Evolutionary conservation across 2,113 vertebrate species (phyloP).

Genomic region (Coturnix japonica): DNA sequence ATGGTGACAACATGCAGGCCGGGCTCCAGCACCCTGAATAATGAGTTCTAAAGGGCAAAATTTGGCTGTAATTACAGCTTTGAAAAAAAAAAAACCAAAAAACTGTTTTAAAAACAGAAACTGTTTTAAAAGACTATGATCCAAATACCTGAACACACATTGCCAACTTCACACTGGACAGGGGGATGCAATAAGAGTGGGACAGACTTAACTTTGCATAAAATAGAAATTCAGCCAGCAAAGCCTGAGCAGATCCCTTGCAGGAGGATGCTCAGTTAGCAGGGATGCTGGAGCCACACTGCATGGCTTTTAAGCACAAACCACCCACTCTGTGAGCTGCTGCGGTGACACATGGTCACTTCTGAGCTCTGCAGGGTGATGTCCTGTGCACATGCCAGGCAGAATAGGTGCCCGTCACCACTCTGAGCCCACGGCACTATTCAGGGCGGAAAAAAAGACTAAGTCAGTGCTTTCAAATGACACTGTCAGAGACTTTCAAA

Average conservation of each 20-base stretch:
- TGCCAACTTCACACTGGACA: fast-evolving
- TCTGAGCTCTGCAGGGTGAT: not conserved
- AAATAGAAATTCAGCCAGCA: not conserved
- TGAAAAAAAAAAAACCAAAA: not conserved
- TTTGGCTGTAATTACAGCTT: conserved; percentile 48
- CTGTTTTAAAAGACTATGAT: fast-evolving
- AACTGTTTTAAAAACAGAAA: no score
- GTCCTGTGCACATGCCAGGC: fast-evolving
- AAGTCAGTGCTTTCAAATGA: not conserved
- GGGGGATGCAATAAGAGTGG: fast-evolving
- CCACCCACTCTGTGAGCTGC: no score
- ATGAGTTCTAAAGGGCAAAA: conserved; percentile 36
- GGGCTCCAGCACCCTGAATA: conserved; percentile 27
- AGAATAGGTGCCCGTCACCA: not conserved
- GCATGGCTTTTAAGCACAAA: fast-evolving
- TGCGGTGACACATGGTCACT: no score
- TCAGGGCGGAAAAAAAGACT: fast-evolving
- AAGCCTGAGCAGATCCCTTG: not conserved
- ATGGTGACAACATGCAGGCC: not conserved
- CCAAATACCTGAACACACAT: fast-evolving
- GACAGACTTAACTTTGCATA: fast-evolving
- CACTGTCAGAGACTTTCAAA: fast-evolving
- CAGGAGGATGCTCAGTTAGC: fast-evolving
- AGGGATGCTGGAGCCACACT: fast-evolving
- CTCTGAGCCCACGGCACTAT: not conserved